A percentile compares a stretch with the other conserved stretches of the same genome.
These are phyloP conservation scores for Drymodes brunneopygia DNA, from an alignment of 2,113 vertebrate genomes.

Conservation along the genomic window DNA sequence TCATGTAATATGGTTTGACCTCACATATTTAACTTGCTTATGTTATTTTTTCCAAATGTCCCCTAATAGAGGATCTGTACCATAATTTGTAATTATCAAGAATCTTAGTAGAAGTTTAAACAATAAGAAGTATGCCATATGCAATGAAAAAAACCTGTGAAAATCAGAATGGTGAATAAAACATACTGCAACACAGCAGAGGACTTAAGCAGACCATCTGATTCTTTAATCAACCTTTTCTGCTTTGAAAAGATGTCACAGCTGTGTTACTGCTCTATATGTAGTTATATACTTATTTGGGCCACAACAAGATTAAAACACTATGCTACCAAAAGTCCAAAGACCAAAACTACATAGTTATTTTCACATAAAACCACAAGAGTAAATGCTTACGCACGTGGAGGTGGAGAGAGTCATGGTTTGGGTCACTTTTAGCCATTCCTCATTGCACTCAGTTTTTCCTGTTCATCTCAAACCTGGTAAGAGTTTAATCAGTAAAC, in stretches of 20 bases:
- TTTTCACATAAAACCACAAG: not conserved
- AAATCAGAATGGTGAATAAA: not conserved
- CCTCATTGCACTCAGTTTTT: not conserved
- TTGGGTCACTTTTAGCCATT: not conserved
- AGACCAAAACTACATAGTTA: not conserved
- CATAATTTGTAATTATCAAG: not conserved
- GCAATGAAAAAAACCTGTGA: not conserved
- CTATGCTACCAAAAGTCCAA: not conserved
- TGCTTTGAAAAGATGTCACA: not conserved
- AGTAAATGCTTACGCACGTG: accelerated
- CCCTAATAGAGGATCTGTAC: not conserved
- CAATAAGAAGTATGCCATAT: not conserved
- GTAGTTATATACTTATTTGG: not conserved
- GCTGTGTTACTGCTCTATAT: not conserved
- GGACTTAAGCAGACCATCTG: not conserved
- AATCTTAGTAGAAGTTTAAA: not conserved
- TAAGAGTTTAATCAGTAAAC: not conserved
- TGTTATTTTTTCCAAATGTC: not conserved
- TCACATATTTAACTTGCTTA: not conserved
- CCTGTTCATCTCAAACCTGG: not conserved
- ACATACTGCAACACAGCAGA: not conserved
- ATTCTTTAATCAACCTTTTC: not conserved
- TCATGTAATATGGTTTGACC: not conserved
- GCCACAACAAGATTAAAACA: not conserved
- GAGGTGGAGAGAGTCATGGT: not conserved